A percentile compares a stretch with the other conserved stretches of the same genome.
phyloP scores from a whole-genome alignment of 1,140 invertebrate genomes.

The Anoplophora glabripennis region DNA sequence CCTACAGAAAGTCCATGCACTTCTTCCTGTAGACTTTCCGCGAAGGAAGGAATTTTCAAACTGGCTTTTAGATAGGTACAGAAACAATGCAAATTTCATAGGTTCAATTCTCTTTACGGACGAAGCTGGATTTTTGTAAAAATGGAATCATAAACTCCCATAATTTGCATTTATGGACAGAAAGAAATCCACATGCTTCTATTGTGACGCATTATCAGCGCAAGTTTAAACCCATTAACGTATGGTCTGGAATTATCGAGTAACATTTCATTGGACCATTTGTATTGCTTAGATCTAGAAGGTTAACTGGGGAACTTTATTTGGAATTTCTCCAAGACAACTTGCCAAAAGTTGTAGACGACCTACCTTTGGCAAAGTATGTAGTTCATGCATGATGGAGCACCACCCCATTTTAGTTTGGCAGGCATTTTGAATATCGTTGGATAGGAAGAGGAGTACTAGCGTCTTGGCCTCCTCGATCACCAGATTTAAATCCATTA shows the following conservation, averaged over 20 bases:
- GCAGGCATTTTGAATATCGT: not conserved
- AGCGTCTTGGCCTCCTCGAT: constrained; percentile 6
- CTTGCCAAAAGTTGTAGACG: too few species aligned
- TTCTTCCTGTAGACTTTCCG: constrained; percentile 5
- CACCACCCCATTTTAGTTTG: too few species aligned
- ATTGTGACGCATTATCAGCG: not conserved
- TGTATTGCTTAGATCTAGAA: too few species aligned
- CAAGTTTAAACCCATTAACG: not conserved
- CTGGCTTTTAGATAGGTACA: constrained; percentile 9
- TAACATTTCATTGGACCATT: too few species aligned
- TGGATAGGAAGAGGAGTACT: constrained; percentile 8
- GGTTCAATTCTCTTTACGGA: not conserved
- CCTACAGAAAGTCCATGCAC: constrained; percentile 6
- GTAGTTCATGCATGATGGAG: too few species aligned
- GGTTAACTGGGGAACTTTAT: too few species aligned
- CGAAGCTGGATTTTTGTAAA: constrained; percentile 5
- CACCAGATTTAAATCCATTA: not conserved
- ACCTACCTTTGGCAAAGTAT: too few species aligned
- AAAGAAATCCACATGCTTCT: constrained; percentile 1
- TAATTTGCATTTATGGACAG: constrained; percentile 5
- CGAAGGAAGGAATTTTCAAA: constrained; percentile 10
- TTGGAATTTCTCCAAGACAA: too few species aligned
- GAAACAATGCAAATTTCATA: constrained; percentile 7
- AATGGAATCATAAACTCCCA: constrained; percentile 5
- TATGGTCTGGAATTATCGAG: too few species aligned